phyloP scores from a whole-genome alignment of 2,888 invertebrate species.

The Pheosia tremula region DNA sequence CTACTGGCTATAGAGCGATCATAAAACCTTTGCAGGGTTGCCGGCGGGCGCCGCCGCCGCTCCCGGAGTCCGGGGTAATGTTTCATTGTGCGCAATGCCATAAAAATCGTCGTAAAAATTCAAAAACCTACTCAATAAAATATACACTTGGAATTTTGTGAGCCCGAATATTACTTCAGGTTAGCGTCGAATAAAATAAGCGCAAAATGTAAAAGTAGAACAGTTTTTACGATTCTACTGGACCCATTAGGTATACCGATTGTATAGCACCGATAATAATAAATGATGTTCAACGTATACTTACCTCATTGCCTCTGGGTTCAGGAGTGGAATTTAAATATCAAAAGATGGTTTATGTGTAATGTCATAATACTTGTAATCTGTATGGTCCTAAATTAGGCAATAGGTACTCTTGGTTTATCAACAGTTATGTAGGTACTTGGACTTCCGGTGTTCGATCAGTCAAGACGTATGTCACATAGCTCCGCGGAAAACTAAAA shows the following conservation, averaged over 20 bases:
- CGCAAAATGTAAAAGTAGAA: conserved; percentile 37
- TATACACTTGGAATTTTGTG: conserved; percentile 70
- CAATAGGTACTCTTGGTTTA: no score
- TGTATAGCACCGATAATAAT: conserved; percentile 22
- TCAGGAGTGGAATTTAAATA: no score
- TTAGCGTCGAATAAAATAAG: conserved; percentile 56
- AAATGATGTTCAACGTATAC: conserved; percentile 9
- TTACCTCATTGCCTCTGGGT: conserved; percentile 12
- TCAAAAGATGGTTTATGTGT: no score
- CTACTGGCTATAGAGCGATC: conserved; percentile 48
- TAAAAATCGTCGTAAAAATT: conserved; percentile 76
- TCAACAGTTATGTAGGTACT: no score
- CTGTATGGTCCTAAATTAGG: no score
- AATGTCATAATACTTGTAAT: no score
- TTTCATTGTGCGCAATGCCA: conserved; percentile 74
- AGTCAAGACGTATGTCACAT: no score
- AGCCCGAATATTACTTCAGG: conserved; percentile 64
- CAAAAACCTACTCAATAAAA: conserved; percentile 78
- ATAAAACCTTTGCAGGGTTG: conserved; percentile 59
- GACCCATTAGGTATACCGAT: conserved; percentile 28
- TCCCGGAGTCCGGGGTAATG: conserved; percentile 56
- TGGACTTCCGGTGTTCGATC: no score
- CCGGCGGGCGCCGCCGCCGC: conserved; percentile 41
- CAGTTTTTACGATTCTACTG: conserved; percentile 41
- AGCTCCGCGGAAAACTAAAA: no score